These are phyloP conservation scores for Rosalia funebris DNA, from an alignment of 2,888 invertebrate genomes.

Conservation along the genomic window DNA sequence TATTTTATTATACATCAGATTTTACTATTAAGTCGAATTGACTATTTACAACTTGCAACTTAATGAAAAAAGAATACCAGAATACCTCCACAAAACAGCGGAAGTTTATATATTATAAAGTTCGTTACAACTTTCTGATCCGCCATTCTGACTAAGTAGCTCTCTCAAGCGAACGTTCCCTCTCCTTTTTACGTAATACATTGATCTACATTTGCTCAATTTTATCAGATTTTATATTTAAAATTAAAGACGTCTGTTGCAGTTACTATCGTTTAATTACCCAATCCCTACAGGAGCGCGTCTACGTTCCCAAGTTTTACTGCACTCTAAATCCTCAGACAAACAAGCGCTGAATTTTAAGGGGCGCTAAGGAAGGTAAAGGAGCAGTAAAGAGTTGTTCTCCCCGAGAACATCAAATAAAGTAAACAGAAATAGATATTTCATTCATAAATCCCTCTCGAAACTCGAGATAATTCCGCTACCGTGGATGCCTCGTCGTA, in stretches of 20 bases:
- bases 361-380: neutral
- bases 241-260: neutral
- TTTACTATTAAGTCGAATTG: too few relatives aligned
- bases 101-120: too few relatives aligned
- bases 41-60: too few relatives aligned
- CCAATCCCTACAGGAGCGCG: neutral
- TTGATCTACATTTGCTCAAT: neutral
- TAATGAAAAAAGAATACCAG: too few relatives aligned
- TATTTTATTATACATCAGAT: too few relatives aligned
- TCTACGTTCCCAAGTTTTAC: slow-evolving; percentile 1
- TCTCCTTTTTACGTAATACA: neutral
- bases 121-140: neutral
- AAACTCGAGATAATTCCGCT: slow-evolving; percentile 20
- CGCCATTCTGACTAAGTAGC: neutral
- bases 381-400: neutral
- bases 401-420: slow-evolving; percentile 5
- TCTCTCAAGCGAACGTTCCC: neutral
- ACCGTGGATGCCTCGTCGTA: slow-evolving; percentile 14
- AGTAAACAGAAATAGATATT: slow-evolving; percentile 5
- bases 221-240: slow-evolving; percentile 2
- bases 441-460: slow-evolving; percentile 22
- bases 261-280: neutral
- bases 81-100: too few relatives aligned
- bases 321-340: slow-evolving; percentile 1
- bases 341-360: slow-evolving; percentile 10